Evolutionary conservation across 1,140 invertebrate genomes (phyloP), one percentile per base, ranked within the genome.

Genomic region (Zaprionus ornatus): DNA sequence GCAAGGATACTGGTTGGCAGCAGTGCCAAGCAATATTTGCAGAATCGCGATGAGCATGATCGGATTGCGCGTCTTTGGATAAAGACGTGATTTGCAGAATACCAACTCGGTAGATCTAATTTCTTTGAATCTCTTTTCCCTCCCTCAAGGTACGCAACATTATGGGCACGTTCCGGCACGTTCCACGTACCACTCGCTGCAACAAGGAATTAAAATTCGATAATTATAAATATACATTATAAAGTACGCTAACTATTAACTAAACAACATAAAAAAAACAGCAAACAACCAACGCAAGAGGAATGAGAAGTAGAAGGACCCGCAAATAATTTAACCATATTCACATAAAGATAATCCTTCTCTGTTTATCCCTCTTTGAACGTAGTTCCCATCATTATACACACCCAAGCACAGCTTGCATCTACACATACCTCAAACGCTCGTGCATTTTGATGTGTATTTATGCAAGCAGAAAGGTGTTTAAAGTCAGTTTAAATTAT

Each of bases 21-120:
- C 93, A 99, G 99, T 94, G 98, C 98, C 40, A 98, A 98, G 76
- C 98, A 99, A 95, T 99, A 98, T 94, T 94, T 99, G 79, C 97
- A 98, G 93, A 99, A 99, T 94, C 95, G 98, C 65, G 97, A 98
- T 93, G 98, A 99, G 93, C 98, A 99, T 91, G 98, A 99, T 94
- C 96, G 98, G 92, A 98, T 98, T 93, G 99, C 99, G 76, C 95
- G 98, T 92, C 95, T 99, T 78, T 99, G 99, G 99, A 99, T 98
- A 82, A 99, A 99, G 93, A 95, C 98, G 86, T 99, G 98, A 93
- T 97, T 98, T 65, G 42, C 17, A 10, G 2, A 12, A 13, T 23
- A 6, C 32, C 9, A n/a, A n/a, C n/a, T n/a, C n/a, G n/a, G n/a
- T n/a, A n/a, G n/a, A n/a, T n/a, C n/a, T n/a, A n/a, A n/a, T n/a